phyloP scores from a whole-genome alignment of 2,888 invertebrate genomes.

The Lepas anatifera region DNA sequence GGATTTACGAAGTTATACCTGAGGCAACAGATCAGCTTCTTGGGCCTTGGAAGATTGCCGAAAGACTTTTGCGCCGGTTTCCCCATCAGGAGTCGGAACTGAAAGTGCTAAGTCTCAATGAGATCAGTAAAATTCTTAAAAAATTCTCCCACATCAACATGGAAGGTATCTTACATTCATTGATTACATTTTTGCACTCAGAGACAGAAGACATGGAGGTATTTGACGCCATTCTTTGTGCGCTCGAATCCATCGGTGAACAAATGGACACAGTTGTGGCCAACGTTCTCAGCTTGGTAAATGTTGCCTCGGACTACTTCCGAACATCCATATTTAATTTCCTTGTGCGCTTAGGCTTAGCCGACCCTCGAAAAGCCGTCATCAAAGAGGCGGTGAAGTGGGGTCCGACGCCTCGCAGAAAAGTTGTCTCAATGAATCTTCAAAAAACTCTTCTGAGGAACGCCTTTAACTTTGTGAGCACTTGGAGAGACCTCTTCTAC shows the following conservation, averaged over 20 bases:
- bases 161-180: background rate
- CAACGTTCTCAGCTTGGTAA: background rate
- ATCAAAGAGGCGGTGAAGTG: background rate
- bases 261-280: background rate
- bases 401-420: background rate
- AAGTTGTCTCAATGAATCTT: fast-evolving
- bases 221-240: background rate
- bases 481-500: background rate
- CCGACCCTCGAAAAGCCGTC: background rate
- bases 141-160: background rate
- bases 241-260: background rate
- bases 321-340: background rate
- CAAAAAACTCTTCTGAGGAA: background rate
- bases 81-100: background rate
- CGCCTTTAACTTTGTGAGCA: background rate
- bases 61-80: background rate
- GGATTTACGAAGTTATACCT: background rate
- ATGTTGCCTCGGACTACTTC: background rate
- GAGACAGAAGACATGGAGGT: background rate
- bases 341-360: background rate
- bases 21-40: background rate
- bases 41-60: background rate
- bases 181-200: background rate
- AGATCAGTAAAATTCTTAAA: background rate
- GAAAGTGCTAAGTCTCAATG: background rate